Evolutionary conservation across 2,797 vertebrate species (phyloP), one percentile per base, ranked within the genome.

Genomic region (Cetoscarus ocellatus): DNA sequence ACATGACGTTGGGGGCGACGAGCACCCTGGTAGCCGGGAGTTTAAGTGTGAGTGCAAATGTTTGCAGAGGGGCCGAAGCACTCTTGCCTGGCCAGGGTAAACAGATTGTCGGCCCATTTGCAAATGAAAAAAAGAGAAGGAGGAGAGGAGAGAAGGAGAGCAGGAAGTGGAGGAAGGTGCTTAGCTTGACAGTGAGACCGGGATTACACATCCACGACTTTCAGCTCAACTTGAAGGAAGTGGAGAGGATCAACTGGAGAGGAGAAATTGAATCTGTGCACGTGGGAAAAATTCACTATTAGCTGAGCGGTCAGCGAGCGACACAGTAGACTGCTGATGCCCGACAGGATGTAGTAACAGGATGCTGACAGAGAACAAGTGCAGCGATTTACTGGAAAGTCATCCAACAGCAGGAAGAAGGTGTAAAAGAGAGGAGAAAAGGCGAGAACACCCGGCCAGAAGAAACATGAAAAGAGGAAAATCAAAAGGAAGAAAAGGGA

Each of bases 101-200:
- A 95, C 95, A 95, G 85, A 95, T 95, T 93, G 92, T 88, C 86
- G 91, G 42, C 82, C 92, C 92, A 95, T 95, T 95, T 95, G 94
- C 93, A 95, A 95, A 90, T 91, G 88, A 91, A 91, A 90, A 85
- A 73, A 53, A 70, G 45, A 72, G 61, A 76, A 77, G 79, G 68
- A 79, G 75, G 61, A 67, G 88, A 78, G 84, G 83, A 84, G 80
- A 90, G 91, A 91, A 87, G 86, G 86, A 79, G 77, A 88, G 87
- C 91, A 94, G 92, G 91, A 94, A 92, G 91, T 87, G 75, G 78
- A 84, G 87, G 87, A 90, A 94, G 90, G 88, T 92, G 89, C 90
- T 94, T 91, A 92, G 90, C 80, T 78, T 79, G 92, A 94, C 86
- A 81, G 88, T 73, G 83, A 93, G 90, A 90, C 78, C 62, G 56